Evolutionary conservation across 2,113 vertebrate species (phyloP).

Genomic region (Notiomystis cincta): DNA sequence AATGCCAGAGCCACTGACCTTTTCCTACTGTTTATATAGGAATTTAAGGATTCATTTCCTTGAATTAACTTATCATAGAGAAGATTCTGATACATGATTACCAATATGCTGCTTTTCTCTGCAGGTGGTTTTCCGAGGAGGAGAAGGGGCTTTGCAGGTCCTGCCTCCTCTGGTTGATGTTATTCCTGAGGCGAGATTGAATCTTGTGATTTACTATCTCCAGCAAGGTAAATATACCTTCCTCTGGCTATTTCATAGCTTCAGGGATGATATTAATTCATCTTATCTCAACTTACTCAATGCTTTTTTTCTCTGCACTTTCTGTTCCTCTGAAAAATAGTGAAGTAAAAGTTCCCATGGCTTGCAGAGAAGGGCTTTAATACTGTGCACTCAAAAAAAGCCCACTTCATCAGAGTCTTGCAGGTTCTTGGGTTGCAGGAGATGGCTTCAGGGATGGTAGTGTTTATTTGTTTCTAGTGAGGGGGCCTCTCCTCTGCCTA

Average conservation of each 20-base stretch:
- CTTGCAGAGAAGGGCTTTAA: background rate
- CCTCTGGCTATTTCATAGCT: background rate
- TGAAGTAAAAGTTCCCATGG: background rate
- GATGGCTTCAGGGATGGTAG: background rate
- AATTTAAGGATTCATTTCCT: background rate
- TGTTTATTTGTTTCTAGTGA: background rate
- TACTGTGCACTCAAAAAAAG: background rate
- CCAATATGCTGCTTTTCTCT: background rate
- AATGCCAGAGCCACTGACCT: background rate
- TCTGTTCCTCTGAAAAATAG: background rate
- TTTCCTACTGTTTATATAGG: background rate
- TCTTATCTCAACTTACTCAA: background rate
- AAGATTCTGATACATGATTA: background rate
- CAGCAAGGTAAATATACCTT: constrained; percentile 81
- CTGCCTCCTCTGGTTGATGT: constrained; percentile 94
- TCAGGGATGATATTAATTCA: background rate
- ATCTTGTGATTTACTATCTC: constrained; percentile 97
- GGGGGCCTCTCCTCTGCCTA: background rate
- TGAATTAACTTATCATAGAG: background rate
- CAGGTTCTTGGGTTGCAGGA: background rate
- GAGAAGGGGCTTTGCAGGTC: constrained; percentile 92
- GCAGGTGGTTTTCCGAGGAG: constrained; percentile 94
- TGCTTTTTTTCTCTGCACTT: background rate
- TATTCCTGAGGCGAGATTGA: constrained; percentile 94
- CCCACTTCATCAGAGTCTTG: background rate